phyloP scores from a whole-genome alignment of 2,113 vertebrate species.

The Hemicordylus capensis region DNA sequence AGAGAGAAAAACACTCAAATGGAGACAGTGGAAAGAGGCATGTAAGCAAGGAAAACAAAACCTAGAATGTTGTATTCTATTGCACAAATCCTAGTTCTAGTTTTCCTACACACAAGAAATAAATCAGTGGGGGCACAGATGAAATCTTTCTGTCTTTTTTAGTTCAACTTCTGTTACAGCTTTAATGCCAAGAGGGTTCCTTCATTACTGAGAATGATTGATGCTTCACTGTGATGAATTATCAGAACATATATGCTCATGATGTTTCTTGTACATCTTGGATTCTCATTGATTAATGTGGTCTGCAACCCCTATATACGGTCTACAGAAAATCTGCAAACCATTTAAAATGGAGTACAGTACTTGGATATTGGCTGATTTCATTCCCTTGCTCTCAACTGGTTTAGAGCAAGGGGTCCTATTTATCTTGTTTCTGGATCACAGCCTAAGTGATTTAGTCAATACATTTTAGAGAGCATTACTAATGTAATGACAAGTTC shows the following conservation, averaged over 20 bases:
- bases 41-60: too few relatives aligned
- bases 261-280: rapidly evolving
- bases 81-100: neutral
- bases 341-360: neutral
- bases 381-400: neutral
- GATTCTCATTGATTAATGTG: neutral
- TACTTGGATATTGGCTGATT: neutral
- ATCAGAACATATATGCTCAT: neutral
- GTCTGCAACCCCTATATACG: rapidly evolving
- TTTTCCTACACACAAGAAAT: neutral
- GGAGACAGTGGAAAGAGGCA: neutral
- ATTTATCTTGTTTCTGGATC: neutral
- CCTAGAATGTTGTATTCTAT: neutral
- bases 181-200: neutral
- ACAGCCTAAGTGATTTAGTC: neutral
- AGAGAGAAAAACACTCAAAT: neutral
- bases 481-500: neutral
- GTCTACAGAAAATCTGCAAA: neutral
- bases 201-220: neutral
- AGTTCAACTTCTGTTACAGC: neutral
- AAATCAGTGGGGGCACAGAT: neutral
- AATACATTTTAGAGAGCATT: neutral
- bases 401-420: neutral
- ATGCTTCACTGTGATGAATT: neutral
- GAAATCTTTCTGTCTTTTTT: neutral